A percentile compares a stretch with the other conserved stretches of the same genome.
Conservation (phyloP, 1,140 invertebrate species). For the Diorhabda elongata region DNA sequence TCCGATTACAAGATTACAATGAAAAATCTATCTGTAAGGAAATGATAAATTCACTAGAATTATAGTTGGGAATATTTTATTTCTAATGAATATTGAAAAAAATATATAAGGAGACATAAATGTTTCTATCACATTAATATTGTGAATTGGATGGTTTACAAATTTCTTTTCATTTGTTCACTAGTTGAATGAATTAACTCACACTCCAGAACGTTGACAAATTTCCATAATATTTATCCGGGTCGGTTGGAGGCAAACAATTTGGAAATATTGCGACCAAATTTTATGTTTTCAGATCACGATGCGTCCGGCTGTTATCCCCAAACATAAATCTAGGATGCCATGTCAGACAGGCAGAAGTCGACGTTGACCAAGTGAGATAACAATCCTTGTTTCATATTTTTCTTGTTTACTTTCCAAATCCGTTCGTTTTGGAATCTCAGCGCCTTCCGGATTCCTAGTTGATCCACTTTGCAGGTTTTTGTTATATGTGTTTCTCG, state of each 20-base stretch:
- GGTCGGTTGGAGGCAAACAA: constrained; percentile 1
- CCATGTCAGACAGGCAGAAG: constrained; percentile 28
- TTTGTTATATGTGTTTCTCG: background rate
- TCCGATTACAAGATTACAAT: no score
- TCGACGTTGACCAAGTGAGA: constrained; percentile 25
- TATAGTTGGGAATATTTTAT: no score
- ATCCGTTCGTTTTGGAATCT: constrained; percentile 23
- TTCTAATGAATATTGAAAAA: no score
- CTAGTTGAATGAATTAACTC: no score
- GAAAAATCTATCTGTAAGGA: no score
- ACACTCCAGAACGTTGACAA: background rate
- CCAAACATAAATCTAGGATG: constrained; percentile 31
- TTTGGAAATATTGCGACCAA: constrained; percentile 8
- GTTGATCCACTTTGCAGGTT: constrained; percentile 28
- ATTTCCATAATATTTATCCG: background rate
- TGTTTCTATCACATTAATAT: no score
- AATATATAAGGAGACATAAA: no score
- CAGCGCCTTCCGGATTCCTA: constrained; percentile 17
- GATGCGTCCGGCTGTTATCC: constrained; percentile 30
- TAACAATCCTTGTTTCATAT: constrained; percentile 34
- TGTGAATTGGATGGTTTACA: no score
- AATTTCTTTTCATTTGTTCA: no score
- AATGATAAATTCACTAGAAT: no score
- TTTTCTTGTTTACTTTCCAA: constrained; percentile 27
- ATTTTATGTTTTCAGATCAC: constrained; percentile 29